A percentile compares a stretch with the other conserved stretches of the same genome.
Conservation (phyloP, 2,888 invertebrate genomes). For the Agonopterix subpropinquella region DNA sequence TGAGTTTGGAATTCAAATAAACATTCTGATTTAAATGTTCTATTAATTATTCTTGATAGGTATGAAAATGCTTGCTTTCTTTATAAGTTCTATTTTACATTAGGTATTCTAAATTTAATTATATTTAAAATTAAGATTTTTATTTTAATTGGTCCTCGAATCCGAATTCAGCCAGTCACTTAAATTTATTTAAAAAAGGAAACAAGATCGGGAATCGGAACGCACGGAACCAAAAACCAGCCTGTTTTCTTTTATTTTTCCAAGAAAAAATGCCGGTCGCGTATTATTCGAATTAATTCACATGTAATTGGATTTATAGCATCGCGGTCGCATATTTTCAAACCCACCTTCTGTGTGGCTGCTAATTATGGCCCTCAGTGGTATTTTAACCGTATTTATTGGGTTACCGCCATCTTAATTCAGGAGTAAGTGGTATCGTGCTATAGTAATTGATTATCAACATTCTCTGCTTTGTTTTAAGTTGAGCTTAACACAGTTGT, state of each 20-base stretch:
- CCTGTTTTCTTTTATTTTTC: conserved; percentile 4
- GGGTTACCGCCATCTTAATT: not conserved
- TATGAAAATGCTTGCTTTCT: too few species aligned
- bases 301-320: conserved; percentile 63
- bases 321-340: conserved; percentile 37
- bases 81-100: too few species aligned
- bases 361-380: conserved; percentile 36
- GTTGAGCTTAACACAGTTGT: too few species aligned
- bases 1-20: too few species aligned
- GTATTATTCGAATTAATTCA: conserved; percentile 59
- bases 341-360: conserved; percentile 37
- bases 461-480: not conserved
- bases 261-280: conserved; percentile 23
- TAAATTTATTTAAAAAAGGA: not conserved
- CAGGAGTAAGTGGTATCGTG: not conserved
- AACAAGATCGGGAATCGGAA: not conserved
- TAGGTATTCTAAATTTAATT: too few species aligned
- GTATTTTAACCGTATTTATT: conserved; percentile 8
- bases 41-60: too few species aligned
- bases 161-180: too few species aligned
- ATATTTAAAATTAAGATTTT: conserved; percentile 1
- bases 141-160: not conserved
- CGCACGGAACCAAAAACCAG: not conserved
- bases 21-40: too few species aligned
- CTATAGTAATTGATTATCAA: conserved; percentile 3